Conservation (phyloP, 2,888 invertebrate species). For the Euplexia lucipara region DNA sequence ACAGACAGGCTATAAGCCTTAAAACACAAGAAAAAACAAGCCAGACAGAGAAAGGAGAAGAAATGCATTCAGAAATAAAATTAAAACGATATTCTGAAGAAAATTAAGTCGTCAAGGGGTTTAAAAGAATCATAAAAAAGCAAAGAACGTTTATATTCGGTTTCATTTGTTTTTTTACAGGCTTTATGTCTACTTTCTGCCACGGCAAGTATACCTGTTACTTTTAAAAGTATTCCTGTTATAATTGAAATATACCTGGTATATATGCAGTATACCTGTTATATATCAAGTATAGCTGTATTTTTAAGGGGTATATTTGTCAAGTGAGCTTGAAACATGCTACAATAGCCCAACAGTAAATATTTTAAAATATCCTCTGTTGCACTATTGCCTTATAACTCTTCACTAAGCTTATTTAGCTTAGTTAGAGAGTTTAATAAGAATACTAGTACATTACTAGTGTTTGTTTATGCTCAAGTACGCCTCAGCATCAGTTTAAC, state of each 20-base stretch:
- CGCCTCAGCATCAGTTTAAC: slow-evolving; percentile 6
- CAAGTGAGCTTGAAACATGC: not conserved
- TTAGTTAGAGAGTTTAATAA: not conserved
- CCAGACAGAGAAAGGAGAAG: not conserved
- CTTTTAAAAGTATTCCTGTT: not conserved
- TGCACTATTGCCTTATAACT: slow-evolving; percentile 4
- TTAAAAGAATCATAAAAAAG: not conserved
- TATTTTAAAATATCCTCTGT: not conserved
- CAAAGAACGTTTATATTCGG: not conserved
- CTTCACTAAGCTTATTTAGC: not conserved
- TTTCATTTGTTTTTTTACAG: slow-evolving; percentile 3
- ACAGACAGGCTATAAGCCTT: not conserved
- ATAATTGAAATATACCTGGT: not conserved
- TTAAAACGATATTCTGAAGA: not conserved
- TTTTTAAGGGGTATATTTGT: not conserved
- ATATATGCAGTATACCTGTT: no score
- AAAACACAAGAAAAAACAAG: not conserved
- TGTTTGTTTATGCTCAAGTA: slow-evolving; percentile 12
- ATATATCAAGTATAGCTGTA: not conserved
- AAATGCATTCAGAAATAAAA: not conserved
- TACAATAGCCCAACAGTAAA: not conserved
- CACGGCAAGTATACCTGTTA: not conserved
- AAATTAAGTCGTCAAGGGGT: not conserved
- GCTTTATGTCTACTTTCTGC: no score
- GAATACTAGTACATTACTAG: slow-evolving; percentile 5